phyloP scores from a whole-genome alignment of 2,888 invertebrate species.

The Malacosoma neustria region DNA sequence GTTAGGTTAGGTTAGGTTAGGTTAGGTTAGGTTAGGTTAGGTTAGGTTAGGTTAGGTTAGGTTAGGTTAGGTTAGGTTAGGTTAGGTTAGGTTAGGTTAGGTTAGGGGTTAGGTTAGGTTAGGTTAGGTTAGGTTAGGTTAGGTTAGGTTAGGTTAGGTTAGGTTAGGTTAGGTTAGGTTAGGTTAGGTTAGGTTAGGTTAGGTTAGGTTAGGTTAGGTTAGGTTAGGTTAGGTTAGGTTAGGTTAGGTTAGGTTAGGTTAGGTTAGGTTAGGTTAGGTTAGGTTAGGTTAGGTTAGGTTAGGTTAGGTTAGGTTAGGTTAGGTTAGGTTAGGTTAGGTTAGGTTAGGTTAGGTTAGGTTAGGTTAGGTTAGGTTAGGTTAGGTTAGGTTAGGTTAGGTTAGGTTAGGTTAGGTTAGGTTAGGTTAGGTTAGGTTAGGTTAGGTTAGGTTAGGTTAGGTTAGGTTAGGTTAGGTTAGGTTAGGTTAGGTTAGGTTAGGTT shows the following conservation, averaged over 20 bases:
- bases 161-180: constrained; percentile 6
- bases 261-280: constrained; percentile 9
- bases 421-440: constrained; percentile 11
- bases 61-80: too few species aligned
- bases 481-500: constrained; percentile 9
- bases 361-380: constrained; percentile 8
- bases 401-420: constrained; percentile 7
- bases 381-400: constrained; percentile 8
- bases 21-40: too few species aligned
- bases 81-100: too few species aligned
- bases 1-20: too few species aligned
- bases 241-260: constrained; percentile 8
- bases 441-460: constrained; percentile 10
- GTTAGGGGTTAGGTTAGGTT: constrained; percentile 5
- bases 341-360: constrained; percentile 7
- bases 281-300: constrained; percentile 9
- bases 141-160: constrained; percentile 3
- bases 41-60: too few species aligned
- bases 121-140: constrained; percentile 5
- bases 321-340: constrained; percentile 8
- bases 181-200: constrained; percentile 9
- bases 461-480: constrained; percentile 12
- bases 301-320: constrained; percentile 9
- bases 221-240: constrained; percentile 8
- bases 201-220: constrained; percentile 9